Conservation (phyloP, 1,140 invertebrate genomes). For the Epicauta chinensis region DNA sequence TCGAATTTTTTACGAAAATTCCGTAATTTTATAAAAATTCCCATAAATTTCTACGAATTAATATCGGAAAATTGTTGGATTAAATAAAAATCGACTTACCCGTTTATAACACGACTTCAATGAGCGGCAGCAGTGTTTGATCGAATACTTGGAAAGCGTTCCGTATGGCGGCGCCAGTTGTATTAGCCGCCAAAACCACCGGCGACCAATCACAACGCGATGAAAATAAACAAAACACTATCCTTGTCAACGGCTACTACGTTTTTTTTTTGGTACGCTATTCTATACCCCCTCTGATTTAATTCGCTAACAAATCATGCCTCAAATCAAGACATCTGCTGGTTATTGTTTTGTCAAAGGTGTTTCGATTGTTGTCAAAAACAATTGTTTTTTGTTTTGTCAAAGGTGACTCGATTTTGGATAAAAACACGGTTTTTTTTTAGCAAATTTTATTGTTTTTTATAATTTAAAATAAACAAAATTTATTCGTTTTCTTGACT, state of each 20-base stretch:
- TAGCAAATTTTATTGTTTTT: too few species aligned
- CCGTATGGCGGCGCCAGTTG: constrained; percentile 25
- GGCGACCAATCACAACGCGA: constrained; percentile 19
- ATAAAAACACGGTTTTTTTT: too few species aligned
- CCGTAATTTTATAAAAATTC: constrained; percentile 25
- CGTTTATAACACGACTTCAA: constrained; percentile 14
- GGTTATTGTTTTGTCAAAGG: too few species aligned
- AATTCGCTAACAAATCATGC: too few species aligned
- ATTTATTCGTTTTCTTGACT: constrained; percentile 98
- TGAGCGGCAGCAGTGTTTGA: constrained; percentile 13
- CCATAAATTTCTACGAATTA: too few species aligned
- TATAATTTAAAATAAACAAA: constrained; percentile 17
- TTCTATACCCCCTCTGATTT: too few species aligned
- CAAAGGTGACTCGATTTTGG: too few species aligned
- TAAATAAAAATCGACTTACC: constrained; percentile 32
- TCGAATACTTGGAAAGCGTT: constrained; percentile 18
- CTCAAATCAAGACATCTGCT: too few species aligned
- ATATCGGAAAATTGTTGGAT: constrained; percentile 10
- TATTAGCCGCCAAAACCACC: constrained; percentile 29
- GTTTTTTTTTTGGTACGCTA: too few species aligned
- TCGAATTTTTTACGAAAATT: constrained; percentile 25
- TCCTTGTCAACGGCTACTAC: too few species aligned
- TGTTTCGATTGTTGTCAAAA: too few species aligned
- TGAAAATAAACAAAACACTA: constrained; percentile 17
- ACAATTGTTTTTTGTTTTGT: too few species aligned